These are phyloP conservation scores for Pavo muticus DNA, from an alignment of 2,113 vertebrate species.

Conservation along the genomic window DNA sequence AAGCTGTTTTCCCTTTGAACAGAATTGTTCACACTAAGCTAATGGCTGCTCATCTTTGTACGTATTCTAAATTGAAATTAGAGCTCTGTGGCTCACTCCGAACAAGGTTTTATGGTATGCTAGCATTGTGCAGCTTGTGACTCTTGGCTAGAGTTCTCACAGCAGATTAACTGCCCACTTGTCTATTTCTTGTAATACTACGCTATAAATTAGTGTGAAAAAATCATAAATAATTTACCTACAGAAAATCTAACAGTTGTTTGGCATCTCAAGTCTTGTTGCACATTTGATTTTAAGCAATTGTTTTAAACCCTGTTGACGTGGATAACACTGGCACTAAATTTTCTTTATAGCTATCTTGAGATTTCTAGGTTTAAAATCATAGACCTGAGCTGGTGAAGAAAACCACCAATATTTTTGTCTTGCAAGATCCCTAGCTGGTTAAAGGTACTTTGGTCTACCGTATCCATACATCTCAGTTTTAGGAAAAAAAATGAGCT, in stretches of 20 bases:
- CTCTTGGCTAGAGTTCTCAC: conserved; percentile 31
- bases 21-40: conserved; percentile 66
- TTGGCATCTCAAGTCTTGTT: conserved; percentile 28
- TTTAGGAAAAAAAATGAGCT: conserved; percentile 43
- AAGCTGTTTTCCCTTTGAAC: conserved; percentile 62
- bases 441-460: conserved; percentile 17
- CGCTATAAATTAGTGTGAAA: neutral
- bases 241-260: conserved; percentile 44
- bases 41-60: conserved; percentile 60
- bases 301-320: neutral
- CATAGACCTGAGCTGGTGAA: conserved; percentile 46
- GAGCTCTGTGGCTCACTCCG: conserved; percentile 35
- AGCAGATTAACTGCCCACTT: conserved; percentile 18
- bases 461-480: neutral
- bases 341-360: conserved; percentile 1
- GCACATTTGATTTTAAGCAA: conserved; percentile 24
- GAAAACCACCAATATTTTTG: neutral
- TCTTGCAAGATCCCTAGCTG: neutral
- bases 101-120: conserved; percentile 68
- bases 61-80: conserved; percentile 53
- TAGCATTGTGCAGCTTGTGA: conserved; percentile 35
- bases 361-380: neutral
- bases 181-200: neutral
- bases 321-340: neutral
- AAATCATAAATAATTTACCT: conserved; percentile 52